These are phyloP conservation scores for Alligator sinensis DNA, from an alignment of 2,113 vertebrate genomes.

Conservation along the genomic window DNA sequence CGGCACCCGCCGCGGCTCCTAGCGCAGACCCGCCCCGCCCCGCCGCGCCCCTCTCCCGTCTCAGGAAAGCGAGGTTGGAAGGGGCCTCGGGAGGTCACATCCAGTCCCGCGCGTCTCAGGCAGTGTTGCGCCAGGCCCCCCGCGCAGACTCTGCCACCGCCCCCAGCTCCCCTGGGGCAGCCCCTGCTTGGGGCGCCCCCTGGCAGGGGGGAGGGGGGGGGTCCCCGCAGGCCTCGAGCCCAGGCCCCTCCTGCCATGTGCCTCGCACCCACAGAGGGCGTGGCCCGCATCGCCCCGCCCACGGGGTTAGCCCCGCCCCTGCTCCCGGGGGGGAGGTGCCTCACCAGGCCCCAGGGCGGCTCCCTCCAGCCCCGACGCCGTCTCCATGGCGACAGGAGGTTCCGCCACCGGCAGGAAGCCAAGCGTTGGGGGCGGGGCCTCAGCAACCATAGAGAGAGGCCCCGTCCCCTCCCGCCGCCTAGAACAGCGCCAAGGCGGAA, in stretches of 20 bases:
- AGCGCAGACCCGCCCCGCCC: no score
- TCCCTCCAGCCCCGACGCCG: background rate
- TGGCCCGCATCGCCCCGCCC: background rate
- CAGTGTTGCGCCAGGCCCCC: no score
- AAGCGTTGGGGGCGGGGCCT: background rate
- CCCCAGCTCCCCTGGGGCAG: background rate
- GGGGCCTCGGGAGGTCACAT: no score
- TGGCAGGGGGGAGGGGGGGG: no score
- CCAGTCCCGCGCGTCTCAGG: no score
- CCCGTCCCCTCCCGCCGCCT: rapidly evolving
- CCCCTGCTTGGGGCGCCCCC: no score
- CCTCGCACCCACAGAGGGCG: no score
- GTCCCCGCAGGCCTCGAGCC: background rate
- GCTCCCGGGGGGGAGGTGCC: background rate
- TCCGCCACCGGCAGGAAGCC: background rate
- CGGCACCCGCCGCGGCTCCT: no score
- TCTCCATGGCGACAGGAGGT: slow-evolving; percentile 46
- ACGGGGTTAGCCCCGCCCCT: background rate
- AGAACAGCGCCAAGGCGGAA: background rate
- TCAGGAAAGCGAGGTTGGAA: no score
- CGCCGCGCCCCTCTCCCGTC: no score
- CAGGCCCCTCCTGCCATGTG: background rate
- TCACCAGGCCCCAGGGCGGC: background rate
- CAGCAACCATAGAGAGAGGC: background rate
- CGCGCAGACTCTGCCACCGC: background rate